Base-by-base conservation (phyloP, 2,888 invertebrate genomes). In the Candidula unifasciata region DNA sequence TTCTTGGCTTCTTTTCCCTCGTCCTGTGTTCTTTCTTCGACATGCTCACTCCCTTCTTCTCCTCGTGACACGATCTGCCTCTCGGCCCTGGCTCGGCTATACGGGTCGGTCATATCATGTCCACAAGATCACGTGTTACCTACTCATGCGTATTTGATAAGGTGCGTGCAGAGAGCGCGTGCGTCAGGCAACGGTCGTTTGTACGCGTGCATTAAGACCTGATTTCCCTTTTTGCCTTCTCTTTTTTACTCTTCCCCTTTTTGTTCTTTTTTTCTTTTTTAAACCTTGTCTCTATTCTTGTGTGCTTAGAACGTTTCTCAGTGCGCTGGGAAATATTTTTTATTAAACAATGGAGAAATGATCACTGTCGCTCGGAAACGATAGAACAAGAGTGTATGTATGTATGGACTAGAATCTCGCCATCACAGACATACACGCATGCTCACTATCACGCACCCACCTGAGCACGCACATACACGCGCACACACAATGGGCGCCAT, bases 171-270 rank as follows among this genome's bases (percentile, higher is more conserved):
- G 13, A 30, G 57, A 30, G 76, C 10, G 78, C 37, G 33, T 64
- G 60, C 64, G 78, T 78, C 35, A 78, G 64, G 30, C 27, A n/a
- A 76, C 78, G 64, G 57, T 54, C 60, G 76, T 33, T 27, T 76
- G 57, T 60, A 24, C 35, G 37, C 37, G 64, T 78, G 78, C 78
- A 64, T 78, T 78, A 78, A 78, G 52, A 64, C 78, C 64, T n/a
- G 64, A 64, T 78, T 76, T 78, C 60, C 1, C 35, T 64, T 21
- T 5, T 57, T 69, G 69, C 44, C 44, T 44, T 13, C 2, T 44
- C 44, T 44, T 44, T n/a, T 44, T 44, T 10, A 44, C 44, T 44
- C 44, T 44, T 13, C 2, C 13, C 44, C 13, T 44, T n/a, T 44
- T 44, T 10, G 13, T 13, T 44, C 44, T 1, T 13, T 44, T 44